Evolutionary conservation across 1,140 invertebrate species (phyloP), one percentile per base, ranked within the genome.

Genomic region (Kradibia gibbosae): DNA sequence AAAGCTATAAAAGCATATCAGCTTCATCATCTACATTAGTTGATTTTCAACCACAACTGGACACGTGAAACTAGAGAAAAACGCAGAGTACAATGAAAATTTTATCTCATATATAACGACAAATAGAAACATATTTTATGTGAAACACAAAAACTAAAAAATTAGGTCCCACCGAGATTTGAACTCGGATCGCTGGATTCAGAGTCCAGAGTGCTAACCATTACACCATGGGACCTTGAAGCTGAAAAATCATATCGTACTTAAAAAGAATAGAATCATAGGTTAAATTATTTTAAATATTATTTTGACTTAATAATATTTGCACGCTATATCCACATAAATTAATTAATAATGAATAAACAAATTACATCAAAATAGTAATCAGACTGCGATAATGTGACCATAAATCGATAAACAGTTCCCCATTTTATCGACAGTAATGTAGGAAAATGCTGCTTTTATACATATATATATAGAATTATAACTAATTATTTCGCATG

Each of bases 111-210:
- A 53, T 17, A 17, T 17, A 53, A 53, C 50, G 50, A 17, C 10
- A 53, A 5, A 13, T 8, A 13, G 42, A 45, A 45, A 8, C 7
- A 5, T 13, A 45, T 45, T 45, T 45, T 8, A 13, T 3, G 50
- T 3, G 10, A 53, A 7, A 72, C 13, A 7, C 94, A 92, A 65
- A 62, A 45, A 67, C 15, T 22, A 45, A 36, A 3, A 82, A 82
- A 45, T 31, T 0, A 92, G 91, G 91, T 92, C 88, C 91, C 90
- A 91, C 91, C 92, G 92, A 93, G 93, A 94, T 93, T 93, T 93
- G 92, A 93, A 94, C 93, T 94, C 93, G 93, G 93, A 94, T 95
- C 93, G 93, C 94, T 94, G 94, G 94, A 94, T 94, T 94, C 94
- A 95, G 93, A 95, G 94, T 95, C 94, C 94, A 94, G 93, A 94